phyloP scores from a whole-genome alignment of 1,140 invertebrate species.

The Yoshiicerus persimilis region DNA sequence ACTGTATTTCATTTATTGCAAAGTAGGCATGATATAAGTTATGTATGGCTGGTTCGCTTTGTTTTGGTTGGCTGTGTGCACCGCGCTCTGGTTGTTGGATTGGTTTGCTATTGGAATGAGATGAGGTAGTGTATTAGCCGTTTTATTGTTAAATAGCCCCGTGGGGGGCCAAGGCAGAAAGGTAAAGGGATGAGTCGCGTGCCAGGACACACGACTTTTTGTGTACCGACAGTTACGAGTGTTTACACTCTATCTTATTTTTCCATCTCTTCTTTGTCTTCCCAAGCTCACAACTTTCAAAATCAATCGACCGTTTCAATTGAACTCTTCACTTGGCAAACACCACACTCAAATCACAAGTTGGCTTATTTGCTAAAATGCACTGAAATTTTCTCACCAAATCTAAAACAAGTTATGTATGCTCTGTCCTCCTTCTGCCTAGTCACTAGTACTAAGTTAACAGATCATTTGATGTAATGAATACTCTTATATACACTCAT shows the following conservation, averaged over 20 bases:
- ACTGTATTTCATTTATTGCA: neutral
- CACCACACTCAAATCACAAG: neutral
- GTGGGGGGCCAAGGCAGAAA: slow-evolving; percentile 12
- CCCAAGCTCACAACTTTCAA: neutral
- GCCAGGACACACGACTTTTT: slow-evolving; percentile 29
- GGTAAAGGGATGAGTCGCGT: slow-evolving; percentile 24
- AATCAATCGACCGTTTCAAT: slow-evolving; percentile 15
- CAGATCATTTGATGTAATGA: no score
- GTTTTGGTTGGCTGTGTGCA: neutral
- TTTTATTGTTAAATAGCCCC: slow-evolving; percentile 16
- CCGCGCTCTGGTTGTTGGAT: neutral
- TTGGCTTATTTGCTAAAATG: neutral
- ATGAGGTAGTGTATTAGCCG: neutral
- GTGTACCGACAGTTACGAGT: slow-evolving; percentile 18
- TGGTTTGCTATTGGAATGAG: neutral
- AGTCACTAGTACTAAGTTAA: no score
- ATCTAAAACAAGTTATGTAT: neutral
- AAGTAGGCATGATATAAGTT: neutral
- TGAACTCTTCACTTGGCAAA: slow-evolving; percentile 24
- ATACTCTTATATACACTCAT: no score
- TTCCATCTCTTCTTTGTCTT: neutral
- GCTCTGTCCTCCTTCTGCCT: no score
- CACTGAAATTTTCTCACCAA: neutral
- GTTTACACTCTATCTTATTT: slow-evolving; percentile 38
- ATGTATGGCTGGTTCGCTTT: neutral